Evolutionary conservation across 2,888 invertebrate genomes (phyloP), one percentile per base, ranked within the genome.

Genomic region (Eremobia ochroleuca): DNA sequence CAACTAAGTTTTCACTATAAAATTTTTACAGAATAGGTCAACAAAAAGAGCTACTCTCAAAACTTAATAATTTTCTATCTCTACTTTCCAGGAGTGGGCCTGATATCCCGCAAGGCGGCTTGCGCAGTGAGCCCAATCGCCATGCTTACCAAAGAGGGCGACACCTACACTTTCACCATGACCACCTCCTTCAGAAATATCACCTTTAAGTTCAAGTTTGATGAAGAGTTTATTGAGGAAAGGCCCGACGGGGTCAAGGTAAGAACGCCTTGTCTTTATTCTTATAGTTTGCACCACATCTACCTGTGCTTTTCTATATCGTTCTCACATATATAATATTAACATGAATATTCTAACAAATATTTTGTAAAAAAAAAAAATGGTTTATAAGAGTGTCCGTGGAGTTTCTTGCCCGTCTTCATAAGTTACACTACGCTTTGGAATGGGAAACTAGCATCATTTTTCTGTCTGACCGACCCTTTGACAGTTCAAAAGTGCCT

Each of bases 171-270:
- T 0, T 87, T 94, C 9, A 91, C 91, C 0, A 92, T 95, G 92
- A 77, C 73, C 0, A 94, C 94, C 5, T 84, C 92, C 0, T 88
- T 96, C 73, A 90, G 90, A 58, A 94, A 90, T 2, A 84, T 93
- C 2, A 86, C 77, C 2, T 87, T 88, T 21, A 89, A 81, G 46
- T 96, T 96, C 88, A 92, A 82, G 77, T 73, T 93, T 0, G 91
- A 88, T 9, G 95, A 95, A 78, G 96, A 95, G 86, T 95, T 95
- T 58, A 76, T 83, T 11, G 95, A 95, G 61, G 92, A 94, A 8
- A 90, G 96, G 77, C 91, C 94, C 72, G 96, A 96, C 88, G 95
- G 95, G 18, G 87, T 85, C 2, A 93, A 92, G 92, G 95, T 95
- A 80, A 76, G 85, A 46, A 43, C 9, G 11, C 5, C 1, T 59